Base-by-base conservation (phyloP, 2,888 invertebrate species). In the Xestia sexstrigata region DNA sequence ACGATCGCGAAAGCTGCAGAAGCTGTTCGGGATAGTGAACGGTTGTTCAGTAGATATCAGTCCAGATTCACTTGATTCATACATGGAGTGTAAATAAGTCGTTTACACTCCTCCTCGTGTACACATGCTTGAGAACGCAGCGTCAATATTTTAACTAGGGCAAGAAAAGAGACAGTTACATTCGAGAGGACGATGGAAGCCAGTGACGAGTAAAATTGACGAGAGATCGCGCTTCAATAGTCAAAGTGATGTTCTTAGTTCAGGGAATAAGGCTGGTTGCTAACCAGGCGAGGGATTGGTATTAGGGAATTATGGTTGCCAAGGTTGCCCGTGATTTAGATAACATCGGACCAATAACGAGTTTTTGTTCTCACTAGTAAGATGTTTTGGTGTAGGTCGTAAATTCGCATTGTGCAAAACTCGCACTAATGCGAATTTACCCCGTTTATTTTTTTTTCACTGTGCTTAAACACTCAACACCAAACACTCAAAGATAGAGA, bases 151-250 rank as follows among this genome's bases (percentile, higher is more conserved):
- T 79, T 67, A 52, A 81, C 67, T 68, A 30, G 23, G 45, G 62
- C 49, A 23, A 75, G 55, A 66, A 49, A 72, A 69, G 52, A 42
- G 63, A 70, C 82, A 52, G 52, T 47, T 30, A 78, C 60, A 76
- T 74, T 72, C 2, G 39, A 73, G 39, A 20, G 67, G 35, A 58
- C 11, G 70, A 82, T 76, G 52, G 49, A 52, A 86, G 17, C 15
- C 79, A 76, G 74, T 63, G 82, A 78, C 47, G 82, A 73, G 79
- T 86, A 62, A 86, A 84, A 86, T 84, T 78, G 84, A 81, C 72
- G 81, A 52, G 63, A 72, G 74, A 63, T 2, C 39, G n/a, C 81
- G 76, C 70, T 73, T 58, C 70, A 73, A 58, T 65, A 70, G 73
- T 83, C 85, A 81, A 81, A 85, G 73, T 68, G 63, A 72, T 73